Conservation (phyloP, 2,888 invertebrate species). For the Eulithis prunata region DNA sequence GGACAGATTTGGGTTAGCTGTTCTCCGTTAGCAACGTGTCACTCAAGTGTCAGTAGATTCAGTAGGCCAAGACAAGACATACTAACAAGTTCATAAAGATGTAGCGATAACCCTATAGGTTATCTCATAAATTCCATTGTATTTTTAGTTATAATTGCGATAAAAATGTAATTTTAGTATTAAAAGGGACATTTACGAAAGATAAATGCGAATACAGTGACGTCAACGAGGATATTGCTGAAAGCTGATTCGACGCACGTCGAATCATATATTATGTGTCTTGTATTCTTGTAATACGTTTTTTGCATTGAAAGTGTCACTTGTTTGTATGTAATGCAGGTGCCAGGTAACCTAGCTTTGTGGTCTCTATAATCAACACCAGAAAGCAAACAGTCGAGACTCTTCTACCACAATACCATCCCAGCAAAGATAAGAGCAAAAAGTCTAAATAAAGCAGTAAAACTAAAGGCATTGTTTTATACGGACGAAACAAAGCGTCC, state of each 20-base stretch:
- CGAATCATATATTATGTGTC: too few relatives aligned
- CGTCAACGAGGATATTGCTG: background rate
- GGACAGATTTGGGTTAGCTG: conserved; percentile 22
- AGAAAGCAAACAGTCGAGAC: conserved; percentile 4
- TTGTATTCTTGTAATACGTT: too few relatives aligned
- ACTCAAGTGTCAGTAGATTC: conserved; percentile 29
- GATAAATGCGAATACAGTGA: background rate
- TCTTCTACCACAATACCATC: background rate
- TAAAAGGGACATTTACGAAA: background rate
- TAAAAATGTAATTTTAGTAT: too few relatives aligned
- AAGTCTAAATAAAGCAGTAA: conserved; percentile 27
- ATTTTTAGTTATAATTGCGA: conserved; percentile 12
- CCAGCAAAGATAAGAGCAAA: conserved; percentile 6
- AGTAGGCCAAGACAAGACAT: background rate
- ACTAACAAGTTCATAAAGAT: conserved; percentile 14
- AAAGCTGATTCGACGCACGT: too few relatives aligned
- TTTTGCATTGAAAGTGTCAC: too few relatives aligned
- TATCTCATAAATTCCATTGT: conserved; percentile 33
- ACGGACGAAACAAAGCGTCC: conserved; percentile 28
- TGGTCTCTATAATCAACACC: background rate
- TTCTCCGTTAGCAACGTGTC: conserved; percentile 23
- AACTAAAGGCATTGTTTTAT: conserved; percentile 28
- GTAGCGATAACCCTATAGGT: conserved; percentile 22
- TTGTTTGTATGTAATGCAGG: too few relatives aligned
- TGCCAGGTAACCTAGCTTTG: too few relatives aligned